phyloP scores from a whole-genome alignment of 2,113 vertebrate species.

The Macrotis lagotis region DNA sequence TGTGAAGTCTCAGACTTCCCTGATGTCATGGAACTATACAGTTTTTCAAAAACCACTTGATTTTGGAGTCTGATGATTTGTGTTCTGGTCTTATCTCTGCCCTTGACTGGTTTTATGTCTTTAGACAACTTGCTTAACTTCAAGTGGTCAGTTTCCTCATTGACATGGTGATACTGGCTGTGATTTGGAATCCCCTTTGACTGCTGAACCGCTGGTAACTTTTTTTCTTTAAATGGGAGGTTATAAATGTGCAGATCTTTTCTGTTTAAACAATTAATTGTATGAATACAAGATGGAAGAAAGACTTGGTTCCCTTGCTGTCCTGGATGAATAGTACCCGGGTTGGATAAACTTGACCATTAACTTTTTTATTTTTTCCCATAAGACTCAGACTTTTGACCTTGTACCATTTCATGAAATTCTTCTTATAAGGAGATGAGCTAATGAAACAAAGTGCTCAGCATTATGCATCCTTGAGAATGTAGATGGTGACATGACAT shows the following conservation, averaged over 20 bases:
- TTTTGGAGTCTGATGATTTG: neutral
- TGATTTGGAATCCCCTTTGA: neutral
- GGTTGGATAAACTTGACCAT: neutral
- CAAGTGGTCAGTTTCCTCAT: neutral
- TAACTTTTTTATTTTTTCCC: neutral
- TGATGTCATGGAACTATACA: neutral
- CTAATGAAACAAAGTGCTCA: neutral
- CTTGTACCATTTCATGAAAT: neutral
- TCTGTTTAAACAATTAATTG: neutral
- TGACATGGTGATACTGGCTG: neutral
- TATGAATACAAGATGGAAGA: neutral
- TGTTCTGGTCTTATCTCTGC: neutral
- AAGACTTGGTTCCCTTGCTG: neutral
- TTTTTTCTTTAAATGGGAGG: neutral
- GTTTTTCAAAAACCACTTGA: neutral
- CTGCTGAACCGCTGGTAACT: neutral
- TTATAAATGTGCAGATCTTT: too few relatives aligned
- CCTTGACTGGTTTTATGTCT: neutral
- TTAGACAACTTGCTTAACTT: neutral
- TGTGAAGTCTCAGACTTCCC: neutral
- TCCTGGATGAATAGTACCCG: neutral
- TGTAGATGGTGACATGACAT: neutral
- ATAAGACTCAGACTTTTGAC: neutral
- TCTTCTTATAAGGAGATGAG: neutral
- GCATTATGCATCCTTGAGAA: neutral